A percentile compares a stretch with the other conserved stretches of the same genome.
Evolutionary conservation across 1,140 invertebrate species (phyloP).

Genomic region (Drosophila ananassae): DNA sequence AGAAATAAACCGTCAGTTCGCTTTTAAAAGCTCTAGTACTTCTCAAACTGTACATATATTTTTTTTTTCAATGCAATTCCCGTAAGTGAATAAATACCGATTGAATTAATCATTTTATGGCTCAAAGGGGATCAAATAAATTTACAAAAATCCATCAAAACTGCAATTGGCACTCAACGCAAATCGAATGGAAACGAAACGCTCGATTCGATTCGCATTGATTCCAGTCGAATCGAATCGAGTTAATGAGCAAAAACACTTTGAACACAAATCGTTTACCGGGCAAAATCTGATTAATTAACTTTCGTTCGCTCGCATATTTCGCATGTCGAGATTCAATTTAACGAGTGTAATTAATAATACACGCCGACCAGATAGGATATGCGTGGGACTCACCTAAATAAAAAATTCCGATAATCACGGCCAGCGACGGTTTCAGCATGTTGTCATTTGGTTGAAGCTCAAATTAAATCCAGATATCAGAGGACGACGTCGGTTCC

Average conservation of each 20-base stretch:
- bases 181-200: conserved; percentile 6
- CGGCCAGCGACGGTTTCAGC: conserved; percentile 64
- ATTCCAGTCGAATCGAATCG: conserved; percentile 27
- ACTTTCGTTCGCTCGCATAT: conserved; percentile 20
- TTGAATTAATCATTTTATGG: conserved; percentile 27
- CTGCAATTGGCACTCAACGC: conserved; percentile 23
- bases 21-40: not conserved
- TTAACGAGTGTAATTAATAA: conserved; percentile 60
- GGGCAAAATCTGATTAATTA: conserved; percentile 65
- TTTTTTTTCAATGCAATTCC: not conserved
- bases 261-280: conserved; percentile 51
- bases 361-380: conserved; percentile 14
- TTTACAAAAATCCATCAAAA: conserved; percentile 24
- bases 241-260: conserved; percentile 54
- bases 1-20: not conserved
- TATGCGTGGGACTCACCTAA: conserved; percentile 61
- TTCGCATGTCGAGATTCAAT: conserved; percentile 60
- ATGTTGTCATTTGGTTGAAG: conserved; percentile 69
- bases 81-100: not conserved
- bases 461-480: conserved; percentile 56
- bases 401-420: conserved; percentile 79
- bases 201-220: conserved; percentile 24
- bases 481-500: conserved; percentile 32
- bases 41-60: conserved; percentile 21
- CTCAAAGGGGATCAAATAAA: not conserved